Evolutionary conservation across 2,113 vertebrate genomes (phyloP), one percentile per base, ranked within the genome.

Genomic region (Halcyon senegalensis): DNA sequence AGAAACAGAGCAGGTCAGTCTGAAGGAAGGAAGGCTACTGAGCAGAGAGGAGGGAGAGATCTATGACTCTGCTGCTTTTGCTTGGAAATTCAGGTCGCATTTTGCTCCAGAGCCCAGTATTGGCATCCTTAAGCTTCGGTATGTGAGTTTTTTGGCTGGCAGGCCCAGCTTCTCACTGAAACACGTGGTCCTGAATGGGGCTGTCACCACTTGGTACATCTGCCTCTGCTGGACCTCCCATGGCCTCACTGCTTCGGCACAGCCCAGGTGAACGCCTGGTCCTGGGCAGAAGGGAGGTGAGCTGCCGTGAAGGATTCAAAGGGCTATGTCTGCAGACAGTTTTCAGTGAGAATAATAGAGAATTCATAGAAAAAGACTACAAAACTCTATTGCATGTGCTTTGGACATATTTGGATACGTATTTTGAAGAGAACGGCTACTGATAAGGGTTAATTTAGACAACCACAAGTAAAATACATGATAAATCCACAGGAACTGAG

Each of bases 401-500:
- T 76, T 83, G 80, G 63, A 64, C 25, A 31, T 23, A 72, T 73
- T 74, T 90, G 51, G 28, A 69, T 37, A 58, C 4, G 15, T 53
- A 56, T 48, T 75, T 91, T 72, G 20, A 70, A 51, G 74, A 92
- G 25, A 94, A 56, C 1, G 67, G 31, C 66, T 91, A 24, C 74
- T 48, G 77, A 82, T 66, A 69, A 94, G 55, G 75, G 20, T 35
- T 95, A 78, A 87, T 94, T 88, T 90, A 75, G 64, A 79, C 14
- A 80, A 60, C 91, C 37, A 60, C 78, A 62, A 91, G 84, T 10
- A 58, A 37, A 87, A 48, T n/a, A 72, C 55, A 55, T 31, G 91
- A 90, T 62, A 90, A 90, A 96, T 91, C 87, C 84, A 83, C 68
- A 92, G 84, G 56, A 89, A 88, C 75, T 16, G 51, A 84, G 78